Base-by-base conservation (phyloP, 2,113 vertebrate genomes). In the Dendropsophus ebraccatus region DNA sequence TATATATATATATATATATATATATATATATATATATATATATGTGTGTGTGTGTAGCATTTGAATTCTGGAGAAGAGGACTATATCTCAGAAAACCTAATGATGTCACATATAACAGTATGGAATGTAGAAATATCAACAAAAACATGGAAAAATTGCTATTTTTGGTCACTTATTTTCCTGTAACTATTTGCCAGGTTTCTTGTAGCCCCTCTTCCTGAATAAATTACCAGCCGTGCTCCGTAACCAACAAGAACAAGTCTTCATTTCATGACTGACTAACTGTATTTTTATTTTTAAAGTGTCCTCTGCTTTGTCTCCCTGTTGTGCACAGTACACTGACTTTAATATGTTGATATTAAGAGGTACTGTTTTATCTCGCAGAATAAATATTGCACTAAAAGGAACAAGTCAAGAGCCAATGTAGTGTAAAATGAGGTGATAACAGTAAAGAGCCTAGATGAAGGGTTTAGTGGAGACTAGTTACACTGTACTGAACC, bases 341-440 rank as follows among this genome's bases (percentile, higher is more conserved):
- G 54, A 85, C 78, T 74, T 83, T 32, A 76, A 85, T 41, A 72
- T 62, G 76, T 50, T 84, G 47, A 73, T 84, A 60, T 85, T 85
- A 65, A 50, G 72, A 84, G 70, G 54, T 84, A 73, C 45, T 65
- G 82, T 45, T 84, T 56, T 75, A 75, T 70, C 37, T 75, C 69
- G 1, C 82, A 76, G 50, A 75, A 75, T 84, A 84, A 73, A 83
- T 74, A 83, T 83, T 74, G 52, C 69, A 74, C 82, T 83, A 74
- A 83, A 83, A 75, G n/a, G 30, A 84, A 16, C 82, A 84, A 28
- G 82, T 76, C 74, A 49, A 5, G 41, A 75, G 41, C 32, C 62
- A 81, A 74, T 75, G 78, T 50, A 70, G 23, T 81, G 78, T 82
- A 74, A 62, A 75, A 82, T 82, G 69, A 82, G 80, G n/a, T 19